phyloP scores from a whole-genome alignment of 2,888 invertebrate species.

The Ramazzottius varieornatus region DNA sequence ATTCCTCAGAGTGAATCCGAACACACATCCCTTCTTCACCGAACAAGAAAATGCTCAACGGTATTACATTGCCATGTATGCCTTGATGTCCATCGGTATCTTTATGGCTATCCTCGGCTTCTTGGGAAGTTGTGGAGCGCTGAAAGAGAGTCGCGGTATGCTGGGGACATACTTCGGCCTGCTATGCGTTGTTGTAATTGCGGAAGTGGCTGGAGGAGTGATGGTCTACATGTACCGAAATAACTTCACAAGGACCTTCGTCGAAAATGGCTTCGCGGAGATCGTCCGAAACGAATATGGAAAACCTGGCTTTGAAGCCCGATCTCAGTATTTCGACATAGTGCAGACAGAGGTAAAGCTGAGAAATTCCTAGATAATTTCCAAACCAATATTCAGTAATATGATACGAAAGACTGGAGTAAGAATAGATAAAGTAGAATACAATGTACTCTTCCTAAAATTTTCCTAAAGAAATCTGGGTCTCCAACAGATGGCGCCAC shows the following conservation, averaged over 20 bases:
- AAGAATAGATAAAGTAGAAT: too few species aligned
- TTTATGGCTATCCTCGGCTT: neutral
- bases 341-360: neutral
- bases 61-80: neutral
- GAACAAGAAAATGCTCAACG: neutral
- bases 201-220: neutral
- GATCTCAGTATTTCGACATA: neutral
- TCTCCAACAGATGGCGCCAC: too few species aligned
- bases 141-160: neutral
- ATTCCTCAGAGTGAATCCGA: neutral
- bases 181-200: neutral
- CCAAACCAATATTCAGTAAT: too few species aligned
- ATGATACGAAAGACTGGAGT: too few species aligned
- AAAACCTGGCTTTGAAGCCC: neutral
- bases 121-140: neutral
- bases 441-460: too few species aligned
- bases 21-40: neutral
- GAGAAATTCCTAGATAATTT: too few species aligned
- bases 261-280: neutral
- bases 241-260: neutral
- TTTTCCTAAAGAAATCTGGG: too few species aligned
- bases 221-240: neutral
- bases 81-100: neutral
- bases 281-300: neutral
- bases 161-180: neutral